phyloP scores from a whole-genome alignment of 2,888 invertebrate genomes.

The Drepana falcataria region DNA sequence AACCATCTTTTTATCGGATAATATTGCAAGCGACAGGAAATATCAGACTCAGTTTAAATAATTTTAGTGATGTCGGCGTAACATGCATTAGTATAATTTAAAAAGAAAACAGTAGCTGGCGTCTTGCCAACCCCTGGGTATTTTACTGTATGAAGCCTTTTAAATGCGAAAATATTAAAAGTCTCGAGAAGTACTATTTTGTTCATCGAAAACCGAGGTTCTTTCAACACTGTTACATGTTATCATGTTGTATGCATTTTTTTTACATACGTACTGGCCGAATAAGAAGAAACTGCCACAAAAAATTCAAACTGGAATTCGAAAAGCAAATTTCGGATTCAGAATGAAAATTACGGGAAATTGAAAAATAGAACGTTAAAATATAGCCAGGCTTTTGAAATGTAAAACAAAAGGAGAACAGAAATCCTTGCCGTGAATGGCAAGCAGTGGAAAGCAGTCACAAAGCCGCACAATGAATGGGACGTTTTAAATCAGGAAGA shows the following conservation, averaged over 20 bases:
- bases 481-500: constrained; percentile 39
- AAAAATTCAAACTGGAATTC: too few relatives aligned
- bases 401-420: constrained; percentile 45
- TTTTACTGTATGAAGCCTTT: not conserved
- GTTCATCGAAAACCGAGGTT: not conserved
- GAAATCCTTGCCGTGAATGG: constrained; percentile 42
- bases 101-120: constrained; percentile 32
- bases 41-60: not conserved
- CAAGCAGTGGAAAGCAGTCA: constrained; percentile 37
- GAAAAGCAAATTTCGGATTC: too few relatives aligned
- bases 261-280: too few relatives aligned
- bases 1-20: too few relatives aligned
- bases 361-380: constrained; percentile 34
- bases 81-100: constrained; percentile 22
- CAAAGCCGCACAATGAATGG: constrained; percentile 39
- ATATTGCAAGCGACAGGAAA: too few relatives aligned
- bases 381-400: constrained; percentile 28
- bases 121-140: constrained; percentile 17
- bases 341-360: constrained; percentile 1
- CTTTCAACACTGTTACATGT: constrained; percentile 7
- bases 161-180: not conserved
- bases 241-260: too few relatives aligned
- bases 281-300: too few relatives aligned
- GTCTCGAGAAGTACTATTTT: not conserved
- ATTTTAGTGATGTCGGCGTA: not conserved